These are phyloP conservation scores for Atethmia centrago DNA, from an alignment of 2,888 invertebrate genomes.

Conservation along the genomic window DNA sequence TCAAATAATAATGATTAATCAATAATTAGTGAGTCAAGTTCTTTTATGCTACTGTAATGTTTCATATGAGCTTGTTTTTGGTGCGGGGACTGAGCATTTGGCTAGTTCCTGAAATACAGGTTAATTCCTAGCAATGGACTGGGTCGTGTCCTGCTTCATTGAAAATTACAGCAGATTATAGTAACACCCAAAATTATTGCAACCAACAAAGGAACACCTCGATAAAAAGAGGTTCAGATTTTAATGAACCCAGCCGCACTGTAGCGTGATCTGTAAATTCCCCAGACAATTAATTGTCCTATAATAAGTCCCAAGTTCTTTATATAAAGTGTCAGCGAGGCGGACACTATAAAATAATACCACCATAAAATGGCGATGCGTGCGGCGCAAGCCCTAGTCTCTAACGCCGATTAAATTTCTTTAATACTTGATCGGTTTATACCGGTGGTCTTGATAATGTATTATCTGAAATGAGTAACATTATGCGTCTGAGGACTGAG, in stretches of 20 bases:
- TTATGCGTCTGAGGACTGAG: conserved; percentile 33
- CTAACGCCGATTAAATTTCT: conserved; percentile 67
- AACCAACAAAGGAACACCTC: background rate
- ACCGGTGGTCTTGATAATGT: conserved; percentile 63
- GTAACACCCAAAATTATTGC: too few relatives aligned
- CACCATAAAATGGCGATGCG: conserved; percentile 59
- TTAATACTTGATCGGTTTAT: conserved; percentile 60
- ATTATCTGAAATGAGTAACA: conserved; percentile 54
- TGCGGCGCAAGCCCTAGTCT: conserved; percentile 41
- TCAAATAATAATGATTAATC: too few relatives aligned
- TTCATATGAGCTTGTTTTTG: too few relatives aligned
- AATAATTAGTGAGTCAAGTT: too few relatives aligned
- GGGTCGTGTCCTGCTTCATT: too few relatives aligned
- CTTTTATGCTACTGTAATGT: too few relatives aligned
- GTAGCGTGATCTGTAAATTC: conserved; percentile 15
- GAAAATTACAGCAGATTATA: too few relatives aligned
- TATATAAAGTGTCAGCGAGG: conserved; percentile 57
- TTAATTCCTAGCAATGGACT: too few relatives aligned
- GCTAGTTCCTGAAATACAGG: too few relatives aligned
- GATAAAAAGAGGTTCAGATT: background rate
- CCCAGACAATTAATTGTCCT: conserved; percentile 42
- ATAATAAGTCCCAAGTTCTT: conserved; percentile 46
- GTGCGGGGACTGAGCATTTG: too few relatives aligned
- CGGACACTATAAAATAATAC: conserved; percentile 59
- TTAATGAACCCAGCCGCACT: background rate